These are phyloP conservation scores for Sylvia atricapilla DNA, from an alignment of 2,113 vertebrate species.

Conservation along the genomic window DNA sequence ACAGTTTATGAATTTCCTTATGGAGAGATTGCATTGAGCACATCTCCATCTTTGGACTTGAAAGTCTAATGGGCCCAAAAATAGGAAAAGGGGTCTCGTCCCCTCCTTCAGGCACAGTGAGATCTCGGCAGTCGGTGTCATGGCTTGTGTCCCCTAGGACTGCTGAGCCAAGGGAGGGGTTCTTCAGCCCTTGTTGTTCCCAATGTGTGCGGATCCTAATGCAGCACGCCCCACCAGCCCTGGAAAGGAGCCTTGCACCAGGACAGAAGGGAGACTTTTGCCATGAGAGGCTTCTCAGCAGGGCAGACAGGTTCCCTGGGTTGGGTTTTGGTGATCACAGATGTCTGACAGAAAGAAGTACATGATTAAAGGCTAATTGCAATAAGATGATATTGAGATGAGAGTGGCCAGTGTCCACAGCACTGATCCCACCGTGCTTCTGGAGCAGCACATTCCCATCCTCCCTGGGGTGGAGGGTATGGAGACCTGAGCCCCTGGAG, in stretches of 20 bases:
- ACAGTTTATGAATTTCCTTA: not conserved
- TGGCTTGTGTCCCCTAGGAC: not conserved
- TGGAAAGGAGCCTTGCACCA: not conserved
- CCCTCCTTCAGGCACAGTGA: not conserved
- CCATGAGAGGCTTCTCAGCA: not conserved
- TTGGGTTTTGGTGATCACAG: not conserved
- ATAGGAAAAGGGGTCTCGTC: accelerated
- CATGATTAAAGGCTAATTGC: not conserved
- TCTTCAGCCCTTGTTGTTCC: not conserved
- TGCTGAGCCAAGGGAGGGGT: not conserved
- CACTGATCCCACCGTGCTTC: accelerated
- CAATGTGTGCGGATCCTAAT: accelerated
- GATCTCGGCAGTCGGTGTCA: not conserved
- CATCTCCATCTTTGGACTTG: not conserved
- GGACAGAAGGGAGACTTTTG: not conserved
- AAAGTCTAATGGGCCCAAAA: not conserved
- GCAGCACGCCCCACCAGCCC: accelerated
- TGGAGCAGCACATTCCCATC: not conserved
- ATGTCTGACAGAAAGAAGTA: not conserved
- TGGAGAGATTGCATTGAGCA: not conserved
- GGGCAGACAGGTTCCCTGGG: not conserved
- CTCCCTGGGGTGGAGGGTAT: not conserved
- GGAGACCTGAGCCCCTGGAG: not conserved
- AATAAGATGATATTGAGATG: not conserved
- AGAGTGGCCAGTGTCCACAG: not conserved